Conservation (phyloP, 2,113 vertebrate genomes). For the Ardeotis arabs region DNA sequence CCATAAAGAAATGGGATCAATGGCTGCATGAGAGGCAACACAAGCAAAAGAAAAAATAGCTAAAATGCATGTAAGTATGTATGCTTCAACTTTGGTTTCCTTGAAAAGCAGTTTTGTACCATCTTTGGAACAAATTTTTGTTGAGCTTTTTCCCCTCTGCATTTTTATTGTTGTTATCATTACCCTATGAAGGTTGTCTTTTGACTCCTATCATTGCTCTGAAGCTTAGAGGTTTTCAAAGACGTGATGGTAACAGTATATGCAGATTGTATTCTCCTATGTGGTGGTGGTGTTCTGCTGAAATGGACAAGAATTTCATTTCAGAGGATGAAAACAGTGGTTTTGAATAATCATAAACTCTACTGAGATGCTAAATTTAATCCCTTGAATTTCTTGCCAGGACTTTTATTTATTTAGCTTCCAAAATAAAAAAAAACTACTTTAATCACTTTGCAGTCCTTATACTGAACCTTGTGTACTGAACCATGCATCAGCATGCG, state of each 20-base stretch:
- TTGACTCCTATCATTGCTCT: not conserved
- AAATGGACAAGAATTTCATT: not conserved
- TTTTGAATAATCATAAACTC: not conserved
- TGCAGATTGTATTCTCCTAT: not conserved
- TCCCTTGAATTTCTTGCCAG: not conserved
- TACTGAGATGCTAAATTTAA: not conserved
- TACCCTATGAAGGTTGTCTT: not conserved
- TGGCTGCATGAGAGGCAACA: not conserved
- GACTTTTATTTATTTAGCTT: not conserved
- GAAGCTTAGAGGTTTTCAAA: not conserved
- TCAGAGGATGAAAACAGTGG: not conserved
- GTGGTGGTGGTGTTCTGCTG: not conserved
- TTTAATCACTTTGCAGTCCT: not conserved
- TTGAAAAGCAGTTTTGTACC: not conserved
- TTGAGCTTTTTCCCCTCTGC: rapidly evolving
- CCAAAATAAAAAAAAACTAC: not conserved
- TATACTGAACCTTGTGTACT: not conserved
- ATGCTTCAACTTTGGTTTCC: not conserved
- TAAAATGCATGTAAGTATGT: not conserved
- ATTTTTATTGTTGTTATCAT: not conserved
- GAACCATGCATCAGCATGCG: not conserved
- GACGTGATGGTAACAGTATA: not conserved
- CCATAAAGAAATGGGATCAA: not conserved
- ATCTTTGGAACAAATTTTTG: not conserved
- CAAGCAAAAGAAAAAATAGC: not conserved